Percentiles rank a stretch among this genome's conserved stretches.
These are phyloP conservation scores for Podarcis lilfordi DNA, from an alignment of 2,797 vertebrate species.

Conservation along the genomic window DNA sequence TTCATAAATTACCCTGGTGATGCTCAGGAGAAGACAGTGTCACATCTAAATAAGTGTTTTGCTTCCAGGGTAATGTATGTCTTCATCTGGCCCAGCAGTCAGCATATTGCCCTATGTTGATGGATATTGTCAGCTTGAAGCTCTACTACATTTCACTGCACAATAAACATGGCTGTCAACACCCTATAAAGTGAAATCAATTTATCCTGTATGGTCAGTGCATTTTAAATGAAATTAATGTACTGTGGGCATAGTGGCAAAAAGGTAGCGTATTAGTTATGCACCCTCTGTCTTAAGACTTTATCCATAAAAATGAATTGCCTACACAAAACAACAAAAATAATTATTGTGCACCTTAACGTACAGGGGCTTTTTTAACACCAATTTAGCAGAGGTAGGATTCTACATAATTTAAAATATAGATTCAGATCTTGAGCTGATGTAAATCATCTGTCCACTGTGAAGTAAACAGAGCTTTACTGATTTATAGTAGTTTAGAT, in stretches of 20 bases:
- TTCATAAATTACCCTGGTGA: conserved; percentile 93
- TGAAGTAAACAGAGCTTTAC: conserved; percentile 11
- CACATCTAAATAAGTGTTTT: conserved; percentile 87
- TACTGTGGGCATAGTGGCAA: conserved; percentile 87
- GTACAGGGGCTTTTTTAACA: conserved; percentile 33
- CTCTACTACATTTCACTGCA: conserved; percentile 98
- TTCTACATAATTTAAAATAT: conserved; percentile 43
- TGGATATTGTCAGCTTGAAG: conserved; percentile 97
- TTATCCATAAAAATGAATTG: conserved; percentile 67
- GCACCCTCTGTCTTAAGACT: conserved; percentile 76
- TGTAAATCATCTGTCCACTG: neutral
- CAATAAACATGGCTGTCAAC: conserved; percentile 99
- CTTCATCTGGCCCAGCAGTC: conserved; percentile 99
- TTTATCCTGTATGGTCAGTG: conserved; percentile 97
- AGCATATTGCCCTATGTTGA: conserved; percentile 95
- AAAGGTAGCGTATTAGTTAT: conserved; percentile 91
- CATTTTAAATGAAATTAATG: conserved; percentile 99
- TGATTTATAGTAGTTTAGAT: conserved; percentile 29
- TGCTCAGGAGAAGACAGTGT: conserved; percentile 89
- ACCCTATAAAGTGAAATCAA: conserved; percentile 99
- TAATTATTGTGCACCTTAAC: conserved; percentile 26
- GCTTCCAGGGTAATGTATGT: conserved; percentile 97
- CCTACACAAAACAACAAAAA: conserved; percentile 16
- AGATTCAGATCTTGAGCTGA: conserved; percentile 4
- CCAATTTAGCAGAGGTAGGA: conserved; percentile 26